These are phyloP conservation scores for Monopis laevigella DNA, from an alignment of 2,888 invertebrate species.

Conservation along the genomic window DNA sequence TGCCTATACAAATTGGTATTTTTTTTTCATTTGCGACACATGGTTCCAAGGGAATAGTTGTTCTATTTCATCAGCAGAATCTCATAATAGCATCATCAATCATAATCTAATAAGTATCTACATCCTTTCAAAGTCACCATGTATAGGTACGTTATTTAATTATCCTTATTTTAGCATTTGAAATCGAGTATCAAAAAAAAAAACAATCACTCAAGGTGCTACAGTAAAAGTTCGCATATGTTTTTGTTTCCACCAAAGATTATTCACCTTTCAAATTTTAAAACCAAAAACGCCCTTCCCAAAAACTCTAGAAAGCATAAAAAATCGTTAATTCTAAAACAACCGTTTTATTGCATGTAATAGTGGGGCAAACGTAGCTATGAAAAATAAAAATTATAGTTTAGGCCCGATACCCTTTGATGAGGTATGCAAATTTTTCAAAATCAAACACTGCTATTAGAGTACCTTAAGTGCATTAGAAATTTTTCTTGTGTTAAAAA, in stretches of 20 bases:
- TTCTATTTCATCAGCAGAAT: too few species aligned
- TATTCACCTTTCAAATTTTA: slow-evolving; percentile 2
- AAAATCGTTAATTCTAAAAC: slow-evolving; percentile 34
- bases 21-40: too few species aligned
- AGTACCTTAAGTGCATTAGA: slow-evolving; percentile 36
- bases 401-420: slow-evolving; percentile 34
- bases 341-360: slow-evolving; percentile 1
- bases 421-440: slow-evolving; percentile 55
- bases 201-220: too few species aligned
- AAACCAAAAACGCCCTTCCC: neutral
- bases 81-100: too few species aligned
- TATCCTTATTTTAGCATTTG: too few species aligned
- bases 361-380: neutral
- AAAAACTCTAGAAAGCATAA: slow-evolving; percentile 31
- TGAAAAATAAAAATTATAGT: slow-evolving; percentile 10
- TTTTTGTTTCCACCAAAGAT: neutral
- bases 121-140: too few species aligned
- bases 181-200: too few species aligned
- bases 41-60: too few species aligned
- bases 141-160: too few species aligned
- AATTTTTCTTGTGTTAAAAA: slow-evolving; percentile 7
- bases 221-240: too few species aligned
- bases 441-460: slow-evolving; percentile 43
- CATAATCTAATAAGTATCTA: too few species aligned
- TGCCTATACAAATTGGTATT: too few species aligned